Evolutionary conservation across 1,140 invertebrate species (phyloP), one percentile per base, ranked within the genome.

Genomic region (Vollenhovia emeryi): DNA sequence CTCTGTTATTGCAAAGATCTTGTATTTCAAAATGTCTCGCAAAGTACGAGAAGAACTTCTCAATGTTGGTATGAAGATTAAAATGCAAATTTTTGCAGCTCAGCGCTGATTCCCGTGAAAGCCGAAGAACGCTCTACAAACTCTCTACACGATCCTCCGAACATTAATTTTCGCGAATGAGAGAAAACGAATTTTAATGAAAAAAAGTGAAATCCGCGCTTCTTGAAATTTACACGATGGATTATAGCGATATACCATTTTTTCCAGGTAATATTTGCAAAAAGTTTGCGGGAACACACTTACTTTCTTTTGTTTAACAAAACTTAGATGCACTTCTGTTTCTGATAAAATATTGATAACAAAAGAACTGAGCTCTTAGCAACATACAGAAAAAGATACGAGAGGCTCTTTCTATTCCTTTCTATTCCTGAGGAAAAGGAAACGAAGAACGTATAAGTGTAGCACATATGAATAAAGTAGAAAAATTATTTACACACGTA

Each of bases 261-360:
- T 18, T 3, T 43, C 5, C 18, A 33, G 8, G 43, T 30, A 43
- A 52, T 48, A 57, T 62, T 48, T 66, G 40, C 36, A 59, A 45
- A 74, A 88, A 85, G 60, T 85, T 79, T 85, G 48, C 73, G 59
- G 66, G 62, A 64, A 55, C 59, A 69, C 50, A 43, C 73, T 57
- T 82, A 27, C 13, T 40, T 40, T 36, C 33, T 33, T 27, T 21
- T 69, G 27, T 60, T 66, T 74, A 66, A 80, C 80, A 40, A 50
- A 73, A 48, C 52, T 50, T 74, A 76, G 55, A 85, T 75, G 74
- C 60, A 76, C 68, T 88, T 87, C 73, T 74, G 74, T 87, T 59
- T 85, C 78, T 68, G 45, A 71, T 59, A 71, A 88, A 88, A 88
- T 76, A 74, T 87, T 88, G 74, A 85, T 68, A 88, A 88, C 78